Conservation (phyloP, 1,140 invertebrate genomes). For the Trigoniulus corallinus region DNA sequence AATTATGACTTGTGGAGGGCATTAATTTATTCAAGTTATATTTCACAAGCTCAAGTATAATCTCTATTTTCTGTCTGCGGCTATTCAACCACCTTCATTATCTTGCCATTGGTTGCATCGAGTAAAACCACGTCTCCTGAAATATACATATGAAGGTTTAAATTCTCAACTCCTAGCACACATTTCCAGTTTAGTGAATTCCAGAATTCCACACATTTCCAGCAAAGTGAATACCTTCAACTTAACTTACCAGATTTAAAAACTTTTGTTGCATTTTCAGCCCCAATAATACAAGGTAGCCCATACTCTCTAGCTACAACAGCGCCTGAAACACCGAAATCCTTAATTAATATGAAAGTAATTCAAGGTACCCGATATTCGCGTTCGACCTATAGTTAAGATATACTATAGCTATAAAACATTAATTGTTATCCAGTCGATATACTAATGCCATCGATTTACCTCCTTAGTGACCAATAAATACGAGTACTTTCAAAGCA, state of each 20-base stretch:
- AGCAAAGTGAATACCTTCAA: neutral
- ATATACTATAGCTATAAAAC: too few relatives aligned
- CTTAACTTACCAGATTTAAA: slow-evolving; percentile 42
- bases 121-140: neutral
- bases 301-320: slow-evolving; percentile 75
- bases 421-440: too few relatives aligned
- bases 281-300: slow-evolving; percentile 62
- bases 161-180: neutral
- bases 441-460: too few relatives aligned
- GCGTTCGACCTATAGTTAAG: too few relatives aligned
- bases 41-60: too few relatives aligned
- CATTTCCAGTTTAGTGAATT: neutral
- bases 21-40: too few relatives aligned
- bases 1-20: too few relatives aligned
- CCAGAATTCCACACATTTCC: too few relatives aligned
- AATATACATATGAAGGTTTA: neutral
- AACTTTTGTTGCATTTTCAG: slow-evolving; percentile 41
- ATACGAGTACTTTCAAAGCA: too few relatives aligned
- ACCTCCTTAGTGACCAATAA: too few relatives aligned
- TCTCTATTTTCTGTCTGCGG: too few relatives aligned
- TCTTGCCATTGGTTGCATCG: neutral
- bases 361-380: neutral
- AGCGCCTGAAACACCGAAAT: slow-evolving; percentile 37
- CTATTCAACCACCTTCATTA: neutral
- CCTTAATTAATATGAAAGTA: neutral